phyloP scores from a whole-genome alignment of 1,140 invertebrate species.

The Diachasma alloeum region DNA sequence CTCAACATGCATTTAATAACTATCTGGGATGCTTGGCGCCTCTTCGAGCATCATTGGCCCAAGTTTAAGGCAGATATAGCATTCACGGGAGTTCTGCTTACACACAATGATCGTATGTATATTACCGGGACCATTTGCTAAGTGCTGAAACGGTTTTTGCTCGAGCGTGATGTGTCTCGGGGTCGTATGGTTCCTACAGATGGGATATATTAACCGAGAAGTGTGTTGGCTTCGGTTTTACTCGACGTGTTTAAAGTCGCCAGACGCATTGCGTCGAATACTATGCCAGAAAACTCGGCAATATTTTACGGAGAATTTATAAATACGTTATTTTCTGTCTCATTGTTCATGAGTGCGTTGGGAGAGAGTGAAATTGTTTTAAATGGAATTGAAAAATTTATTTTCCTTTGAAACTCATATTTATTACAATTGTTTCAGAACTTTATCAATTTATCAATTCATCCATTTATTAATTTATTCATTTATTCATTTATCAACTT shows the following conservation, averaged over 20 bases:
- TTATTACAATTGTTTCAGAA: no score
- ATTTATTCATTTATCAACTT: no score
- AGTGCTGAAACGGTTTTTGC: conserved; percentile 18
- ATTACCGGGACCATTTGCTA: conserved; percentile 9
- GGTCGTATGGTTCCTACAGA: neutral
- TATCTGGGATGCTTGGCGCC: neutral
- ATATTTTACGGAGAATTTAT: neutral
- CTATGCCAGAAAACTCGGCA: neutral
- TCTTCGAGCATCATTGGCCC: neutral
- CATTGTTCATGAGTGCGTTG: neutral
- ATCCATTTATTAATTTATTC: no score
- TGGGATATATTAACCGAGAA: neutral
- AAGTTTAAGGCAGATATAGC: neutral
- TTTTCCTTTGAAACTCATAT: no score
- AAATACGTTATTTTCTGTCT: neutral
- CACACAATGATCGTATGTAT: neutral
- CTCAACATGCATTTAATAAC: neutral
- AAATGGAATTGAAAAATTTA: neutral
- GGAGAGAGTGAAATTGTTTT: neutral
- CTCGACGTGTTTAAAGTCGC: neutral
- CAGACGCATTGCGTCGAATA: conserved; percentile 5
- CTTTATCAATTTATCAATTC: no score
- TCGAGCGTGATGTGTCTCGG: neutral
- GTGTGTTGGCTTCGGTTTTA: neutral
- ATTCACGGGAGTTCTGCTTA: neutral